Conservation (phyloP, 92 coral and sea anemone species). For the Scolanthus callimorphus region DNA sequence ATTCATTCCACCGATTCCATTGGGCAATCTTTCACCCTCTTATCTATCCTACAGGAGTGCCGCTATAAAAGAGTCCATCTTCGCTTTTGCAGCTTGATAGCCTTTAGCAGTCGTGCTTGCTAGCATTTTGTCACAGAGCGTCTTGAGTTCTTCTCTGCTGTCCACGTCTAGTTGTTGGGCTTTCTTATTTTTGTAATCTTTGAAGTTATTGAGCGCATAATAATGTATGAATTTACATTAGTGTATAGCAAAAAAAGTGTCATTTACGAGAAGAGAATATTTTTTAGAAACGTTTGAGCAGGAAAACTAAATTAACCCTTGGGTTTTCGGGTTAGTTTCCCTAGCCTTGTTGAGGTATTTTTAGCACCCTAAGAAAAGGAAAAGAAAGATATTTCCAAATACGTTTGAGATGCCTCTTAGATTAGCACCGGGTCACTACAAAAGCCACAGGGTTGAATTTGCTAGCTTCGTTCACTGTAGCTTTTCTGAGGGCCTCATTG, state of each 20-base stretch:
- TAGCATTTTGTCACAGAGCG: conserved; percentile 10
- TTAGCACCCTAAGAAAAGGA: no score
- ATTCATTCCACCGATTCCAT: no score
- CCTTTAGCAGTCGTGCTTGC: not conserved
- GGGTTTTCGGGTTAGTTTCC: no score
- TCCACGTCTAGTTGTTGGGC: conserved; percentile 13
- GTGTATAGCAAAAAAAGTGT: no score
- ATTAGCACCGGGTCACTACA: conserved; percentile 53
- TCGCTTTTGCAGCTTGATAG: conserved; percentile 8
- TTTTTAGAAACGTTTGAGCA: no score
- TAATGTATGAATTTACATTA: no score
- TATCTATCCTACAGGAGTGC: no score
- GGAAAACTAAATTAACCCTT: no score
- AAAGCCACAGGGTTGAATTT: conserved; percentile 65
- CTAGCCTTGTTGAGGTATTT: no score
- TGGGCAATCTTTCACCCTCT: no score
- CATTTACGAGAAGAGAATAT: no score
- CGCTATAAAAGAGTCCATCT: conserved; percentile 17
- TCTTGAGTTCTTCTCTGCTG: conserved; percentile 9
- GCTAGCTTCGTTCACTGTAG: not conserved
- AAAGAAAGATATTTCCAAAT: no score
- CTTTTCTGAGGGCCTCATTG: conserved; percentile 22
- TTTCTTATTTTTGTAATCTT: conserved; percentile 19
- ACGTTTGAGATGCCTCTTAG: conserved; percentile 43
- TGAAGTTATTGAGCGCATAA: conserved; percentile 24